Conservation (phyloP, 2,797 vertebrate species). For the Eremophila alpestris region DNA sequence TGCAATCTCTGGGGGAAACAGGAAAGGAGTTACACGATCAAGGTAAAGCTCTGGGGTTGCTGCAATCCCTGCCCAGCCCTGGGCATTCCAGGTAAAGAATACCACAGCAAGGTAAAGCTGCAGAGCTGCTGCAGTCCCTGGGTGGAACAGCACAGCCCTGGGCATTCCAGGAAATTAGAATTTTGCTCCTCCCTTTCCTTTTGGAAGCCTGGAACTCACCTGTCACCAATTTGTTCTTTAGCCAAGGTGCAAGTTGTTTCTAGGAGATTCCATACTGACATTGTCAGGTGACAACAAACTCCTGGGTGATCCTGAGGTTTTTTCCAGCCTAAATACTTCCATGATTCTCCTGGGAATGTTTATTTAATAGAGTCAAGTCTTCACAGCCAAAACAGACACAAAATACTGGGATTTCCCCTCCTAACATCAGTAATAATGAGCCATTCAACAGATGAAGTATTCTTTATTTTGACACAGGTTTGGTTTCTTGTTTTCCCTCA, state of each 20-base stretch:
- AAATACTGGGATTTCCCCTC: not conserved
- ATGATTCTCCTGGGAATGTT: not conserved
- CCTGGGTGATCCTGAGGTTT: not conserved
- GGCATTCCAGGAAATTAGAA: not conserved
- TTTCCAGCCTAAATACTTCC: not conserved
- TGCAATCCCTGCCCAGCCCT: too few species aligned
- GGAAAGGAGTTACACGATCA: too few species aligned
- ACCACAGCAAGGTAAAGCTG: too few species aligned
- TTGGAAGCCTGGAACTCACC: not conserved
- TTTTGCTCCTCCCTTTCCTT: not conserved
- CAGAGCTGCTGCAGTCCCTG: too few species aligned
- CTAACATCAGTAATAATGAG: not conserved
- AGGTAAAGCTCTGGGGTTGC: too few species aligned
- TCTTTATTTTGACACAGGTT: not conserved
- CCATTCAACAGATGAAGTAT: not conserved
- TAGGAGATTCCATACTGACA: rapidly evolving
- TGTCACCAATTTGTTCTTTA: rapidly evolving
- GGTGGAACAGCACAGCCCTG: not conserved
- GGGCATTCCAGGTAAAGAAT: too few species aligned
- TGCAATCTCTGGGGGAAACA: too few species aligned
- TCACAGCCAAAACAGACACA: not conserved
- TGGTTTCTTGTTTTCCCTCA: not conserved
- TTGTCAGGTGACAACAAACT: not conserved
- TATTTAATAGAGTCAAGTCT: not conserved
- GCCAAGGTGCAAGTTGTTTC: not conserved